These are phyloP conservation scores for Musca domestica DNA, from an alignment of 1,140 invertebrate species.

Conservation along the genomic window DNA sequence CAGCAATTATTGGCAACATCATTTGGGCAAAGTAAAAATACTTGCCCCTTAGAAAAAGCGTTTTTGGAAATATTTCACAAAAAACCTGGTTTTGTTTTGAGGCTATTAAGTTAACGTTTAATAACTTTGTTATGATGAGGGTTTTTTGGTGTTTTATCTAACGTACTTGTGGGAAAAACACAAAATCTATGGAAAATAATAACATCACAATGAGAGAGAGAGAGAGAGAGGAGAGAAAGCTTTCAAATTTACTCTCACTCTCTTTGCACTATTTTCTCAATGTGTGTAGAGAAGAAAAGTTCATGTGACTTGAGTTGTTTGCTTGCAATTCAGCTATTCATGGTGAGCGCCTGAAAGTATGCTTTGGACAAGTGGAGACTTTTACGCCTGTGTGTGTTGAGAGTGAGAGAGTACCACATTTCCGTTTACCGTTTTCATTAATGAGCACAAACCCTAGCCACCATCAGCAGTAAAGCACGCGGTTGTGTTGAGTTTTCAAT, in stretches of 20 bases:
- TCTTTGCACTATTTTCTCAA: background rate
- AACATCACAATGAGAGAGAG: background rate
- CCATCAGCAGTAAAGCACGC: background rate
- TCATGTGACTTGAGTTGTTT: background rate
- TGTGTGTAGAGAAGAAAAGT: background rate
- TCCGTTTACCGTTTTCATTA: background rate
- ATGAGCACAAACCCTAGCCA: too few relatives aligned
- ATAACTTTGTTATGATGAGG: background rate
- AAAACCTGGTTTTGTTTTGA: background rate
- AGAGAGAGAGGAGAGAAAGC: background rate
- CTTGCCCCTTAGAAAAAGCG: background rate
- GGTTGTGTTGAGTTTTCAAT: slow-evolving; percentile 1
- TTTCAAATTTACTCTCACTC: background rate
- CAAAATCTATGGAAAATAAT: too few relatives aligned
- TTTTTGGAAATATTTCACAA: background rate
- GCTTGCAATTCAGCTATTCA: background rate
- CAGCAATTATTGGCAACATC: background rate
- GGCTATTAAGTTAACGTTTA: slow-evolving; percentile 9
- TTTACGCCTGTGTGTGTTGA: background rate
- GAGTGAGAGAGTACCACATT: background rate
- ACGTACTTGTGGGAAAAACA: background rate
- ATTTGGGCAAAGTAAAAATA: background rate
- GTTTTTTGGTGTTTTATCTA: background rate
- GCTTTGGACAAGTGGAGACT: background rate
- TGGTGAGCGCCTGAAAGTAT: background rate